phyloP scores from a whole-genome alignment of 2,113 vertebrate genomes.

The Scalopus aquaticus region DNA sequence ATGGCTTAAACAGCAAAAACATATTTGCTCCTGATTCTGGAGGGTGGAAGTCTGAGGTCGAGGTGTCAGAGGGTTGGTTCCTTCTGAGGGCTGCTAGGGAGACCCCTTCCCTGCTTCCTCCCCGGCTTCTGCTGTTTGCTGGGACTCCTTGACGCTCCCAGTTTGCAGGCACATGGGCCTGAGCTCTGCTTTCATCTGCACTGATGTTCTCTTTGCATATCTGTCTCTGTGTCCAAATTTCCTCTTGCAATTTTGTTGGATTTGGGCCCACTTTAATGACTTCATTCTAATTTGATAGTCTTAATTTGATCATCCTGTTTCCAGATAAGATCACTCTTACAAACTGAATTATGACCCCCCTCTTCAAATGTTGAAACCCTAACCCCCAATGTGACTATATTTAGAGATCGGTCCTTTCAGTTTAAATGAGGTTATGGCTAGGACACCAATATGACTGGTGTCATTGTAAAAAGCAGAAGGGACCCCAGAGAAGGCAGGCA shows the following conservation, averaged over 20 bases:
- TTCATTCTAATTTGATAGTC: background rate
- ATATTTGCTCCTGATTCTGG: background rate
- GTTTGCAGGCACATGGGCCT: rapidly evolving
- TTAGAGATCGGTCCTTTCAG: background rate
- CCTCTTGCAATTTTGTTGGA: too few species aligned
- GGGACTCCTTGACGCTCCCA: background rate
- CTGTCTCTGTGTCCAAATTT: background rate
- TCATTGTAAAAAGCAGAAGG: background rate
- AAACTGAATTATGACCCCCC: background rate
- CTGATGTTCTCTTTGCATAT: rapidly evolving
- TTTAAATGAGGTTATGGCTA: background rate
- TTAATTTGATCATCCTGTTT: background rate
- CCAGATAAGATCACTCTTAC: background rate
- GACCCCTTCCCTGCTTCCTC: background rate
- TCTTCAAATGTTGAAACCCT: background rate
- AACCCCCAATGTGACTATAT: background rate
- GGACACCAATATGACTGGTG: background rate
- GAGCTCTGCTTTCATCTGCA: background rate
- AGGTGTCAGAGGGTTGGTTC: background rate
- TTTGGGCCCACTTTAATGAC: background rate
- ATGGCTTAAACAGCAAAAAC: background rate
- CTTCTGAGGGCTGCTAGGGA: background rate
- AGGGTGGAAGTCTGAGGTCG: background rate
- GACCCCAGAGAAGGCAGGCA: rapidly evolving
- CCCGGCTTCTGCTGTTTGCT: too few species aligned